phyloP scores from a whole-genome alignment of 1,140 invertebrate species.

The Bombus difficillimus region DNA sequence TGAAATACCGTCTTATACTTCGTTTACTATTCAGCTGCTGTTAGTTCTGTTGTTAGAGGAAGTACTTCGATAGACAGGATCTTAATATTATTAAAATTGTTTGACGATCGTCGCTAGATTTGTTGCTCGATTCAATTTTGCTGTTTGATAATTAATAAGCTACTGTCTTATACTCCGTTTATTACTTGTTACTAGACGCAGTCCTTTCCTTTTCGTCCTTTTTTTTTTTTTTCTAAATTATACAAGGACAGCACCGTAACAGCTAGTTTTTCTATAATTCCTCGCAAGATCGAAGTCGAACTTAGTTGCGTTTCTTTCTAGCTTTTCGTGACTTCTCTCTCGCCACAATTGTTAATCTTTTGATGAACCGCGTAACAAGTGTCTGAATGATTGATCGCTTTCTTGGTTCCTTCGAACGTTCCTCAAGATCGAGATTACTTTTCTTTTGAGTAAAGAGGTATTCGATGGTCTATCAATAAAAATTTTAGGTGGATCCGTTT shows the following conservation, averaged over 20 bases:
- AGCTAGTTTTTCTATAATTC: neutral
- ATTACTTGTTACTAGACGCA: neutral
- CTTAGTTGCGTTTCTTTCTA: neutral
- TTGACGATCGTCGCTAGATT: neutral
- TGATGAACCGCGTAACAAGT: slow-evolving; percentile 4
- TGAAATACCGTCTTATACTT: neutral
- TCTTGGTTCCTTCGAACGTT: neutral
- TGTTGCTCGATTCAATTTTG: neutral
- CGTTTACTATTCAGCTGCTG: neutral
- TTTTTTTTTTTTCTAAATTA: neutral
- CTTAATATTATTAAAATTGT: neutral
- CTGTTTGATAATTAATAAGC: neutral
- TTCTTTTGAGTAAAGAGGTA: neutral
- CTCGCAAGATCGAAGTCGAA: neutral
- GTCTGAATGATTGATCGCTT: slow-evolving; percentile 16
- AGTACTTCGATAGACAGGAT: neutral
- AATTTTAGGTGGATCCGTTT: neutral
- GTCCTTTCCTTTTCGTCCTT: neutral
- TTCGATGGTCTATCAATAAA: slow-evolving; percentile 14
- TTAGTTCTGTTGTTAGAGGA: neutral
- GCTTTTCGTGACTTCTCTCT: neutral
- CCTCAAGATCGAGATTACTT: slow-evolving; percentile 10
- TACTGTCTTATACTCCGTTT: neutral
- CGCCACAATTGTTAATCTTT: neutral
- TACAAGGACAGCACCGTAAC: neutral